A percentile compares a stretch with the other conserved stretches of the same genome.
Evolutionary conservation across 1,140 invertebrate genomes (phyloP).

Genomic region (Anadara kagoshimensis): DNA sequence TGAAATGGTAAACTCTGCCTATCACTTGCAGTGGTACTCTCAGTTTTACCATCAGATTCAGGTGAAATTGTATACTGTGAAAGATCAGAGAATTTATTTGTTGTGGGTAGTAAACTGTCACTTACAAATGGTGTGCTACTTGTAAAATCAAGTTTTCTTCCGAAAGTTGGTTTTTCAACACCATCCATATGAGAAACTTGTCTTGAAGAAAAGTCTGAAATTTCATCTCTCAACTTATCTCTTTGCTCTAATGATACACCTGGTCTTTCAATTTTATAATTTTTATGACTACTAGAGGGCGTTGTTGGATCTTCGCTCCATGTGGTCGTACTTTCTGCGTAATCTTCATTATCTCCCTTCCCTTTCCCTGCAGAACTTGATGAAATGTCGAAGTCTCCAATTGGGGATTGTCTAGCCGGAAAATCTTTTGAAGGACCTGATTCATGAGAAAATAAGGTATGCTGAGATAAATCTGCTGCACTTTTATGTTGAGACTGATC

Average conservation of each 20-base stretch:
- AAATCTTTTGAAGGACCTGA: neutral
- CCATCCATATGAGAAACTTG: neutral
- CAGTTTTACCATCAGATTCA: conserved; percentile 2
- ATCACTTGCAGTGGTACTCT: neutral
- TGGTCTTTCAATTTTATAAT: conserved; percentile 12
- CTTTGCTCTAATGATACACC: conserved; percentile 31
- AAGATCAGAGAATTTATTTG: conserved; percentile 14
- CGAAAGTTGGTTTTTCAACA: conserved; percentile 3
- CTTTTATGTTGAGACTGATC: neutral
- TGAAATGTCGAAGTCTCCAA: conserved; percentile 21
- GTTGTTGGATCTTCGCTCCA: conserved; percentile 28
- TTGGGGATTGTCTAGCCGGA: conserved; percentile 37
- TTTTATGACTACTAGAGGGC: conserved; percentile 25
- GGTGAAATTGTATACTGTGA: conserved; percentile 28
- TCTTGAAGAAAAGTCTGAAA: neutral
- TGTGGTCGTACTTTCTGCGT: conserved; percentile 14
- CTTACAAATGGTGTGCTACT: conserved; percentile 28
- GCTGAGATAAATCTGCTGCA: conserved; percentile 18
- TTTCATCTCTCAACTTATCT: neutral
- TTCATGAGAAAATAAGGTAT: conserved; percentile 13
- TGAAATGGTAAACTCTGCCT: conserved; percentile 15
- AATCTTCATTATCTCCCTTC: conserved; percentile 21
- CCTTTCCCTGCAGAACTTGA: no score
- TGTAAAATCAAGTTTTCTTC: conserved; percentile 22
- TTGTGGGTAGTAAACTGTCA: neutral